Evolutionary conservation across 2,113 vertebrate genomes (phyloP).

Genomic region (Onychorhynchus coronatus): DNA sequence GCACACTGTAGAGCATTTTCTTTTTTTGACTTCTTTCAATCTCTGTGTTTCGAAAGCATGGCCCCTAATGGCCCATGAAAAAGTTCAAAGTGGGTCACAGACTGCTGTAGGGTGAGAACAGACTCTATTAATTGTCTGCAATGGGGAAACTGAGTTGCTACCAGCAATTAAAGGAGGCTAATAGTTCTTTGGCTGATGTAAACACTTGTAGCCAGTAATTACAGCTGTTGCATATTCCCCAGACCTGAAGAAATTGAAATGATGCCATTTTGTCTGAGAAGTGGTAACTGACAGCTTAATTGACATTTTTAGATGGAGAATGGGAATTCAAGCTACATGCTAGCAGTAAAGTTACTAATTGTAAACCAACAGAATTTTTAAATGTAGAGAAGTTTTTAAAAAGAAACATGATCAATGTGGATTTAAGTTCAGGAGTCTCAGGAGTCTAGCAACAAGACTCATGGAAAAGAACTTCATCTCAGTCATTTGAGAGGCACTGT

Average conservation of each 20-base stretch:
- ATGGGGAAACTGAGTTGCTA: constrained; percentile 40
- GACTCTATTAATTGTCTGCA: constrained; percentile 54
- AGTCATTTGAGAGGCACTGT: not conserved
- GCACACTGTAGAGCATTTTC: not conserved
- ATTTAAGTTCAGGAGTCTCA: not conserved
- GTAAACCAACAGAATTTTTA: constrained; percentile 42
- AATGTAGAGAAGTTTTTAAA: not conserved
- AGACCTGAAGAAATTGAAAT: constrained; percentile 57
- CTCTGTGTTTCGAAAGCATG: not conserved
- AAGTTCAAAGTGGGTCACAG: constrained; percentile 46
- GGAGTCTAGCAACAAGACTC: not conserved
- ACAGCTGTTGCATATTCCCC: constrained; percentile 44
- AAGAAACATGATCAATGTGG: not conserved
- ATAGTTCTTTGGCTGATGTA: constrained; percentile 44
- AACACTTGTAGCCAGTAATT: constrained; percentile 63
- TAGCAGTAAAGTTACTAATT: constrained; percentile 36
- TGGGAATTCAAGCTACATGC: constrained; percentile 35
- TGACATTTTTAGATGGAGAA: constrained; percentile 50
- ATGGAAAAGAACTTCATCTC: not conserved
- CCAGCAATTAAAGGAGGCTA: constrained; percentile 60
- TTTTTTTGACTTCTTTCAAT: not conserved
- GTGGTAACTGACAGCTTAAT: constrained; percentile 57
- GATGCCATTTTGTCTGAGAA: constrained; percentile 62
- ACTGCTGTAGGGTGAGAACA: constrained; percentile 48
- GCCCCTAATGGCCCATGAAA: not conserved